Percentiles rank a stretch among this genome's conserved stretches.
These are phyloP conservation scores for Ectobius pallidus DNA, from an alignment of 2,888 invertebrate species.

Conservation along the genomic window DNA sequence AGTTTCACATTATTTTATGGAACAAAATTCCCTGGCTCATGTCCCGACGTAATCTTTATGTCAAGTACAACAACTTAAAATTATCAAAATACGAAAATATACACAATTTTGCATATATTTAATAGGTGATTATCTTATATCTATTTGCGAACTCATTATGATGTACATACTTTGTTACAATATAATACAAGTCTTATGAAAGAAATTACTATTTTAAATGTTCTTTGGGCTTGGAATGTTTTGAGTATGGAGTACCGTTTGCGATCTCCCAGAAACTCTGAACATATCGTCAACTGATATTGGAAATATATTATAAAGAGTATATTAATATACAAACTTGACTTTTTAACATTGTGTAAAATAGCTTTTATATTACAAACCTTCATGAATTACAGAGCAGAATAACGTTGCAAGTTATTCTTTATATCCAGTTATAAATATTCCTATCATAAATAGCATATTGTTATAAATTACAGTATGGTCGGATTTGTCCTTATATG, in stretches of 20 bases:
- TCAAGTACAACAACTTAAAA: no score
- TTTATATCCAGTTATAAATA: constrained; percentile 12
- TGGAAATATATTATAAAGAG: constrained; percentile 21
- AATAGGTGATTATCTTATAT: no score
- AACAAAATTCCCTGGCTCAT: background rate
- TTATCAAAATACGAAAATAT: no score
- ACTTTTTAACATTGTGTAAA: constrained; percentile 32
- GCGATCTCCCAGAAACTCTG: background rate
- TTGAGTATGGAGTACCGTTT: background rate
- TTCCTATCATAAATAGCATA: constrained; percentile 31
- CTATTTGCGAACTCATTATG: no score
- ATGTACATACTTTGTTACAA: constrained; percentile 12
- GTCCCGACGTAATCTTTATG: background rate
- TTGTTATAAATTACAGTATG: constrained; percentile 26
- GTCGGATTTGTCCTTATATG: constrained; percentile 29
- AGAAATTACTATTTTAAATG: background rate
- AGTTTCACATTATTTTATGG: background rate
- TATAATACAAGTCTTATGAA: no score
- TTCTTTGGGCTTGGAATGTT: background rate
- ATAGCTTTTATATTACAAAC: constrained; percentile 32
- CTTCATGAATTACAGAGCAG: constrained; percentile 8
- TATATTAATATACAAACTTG: constrained; percentile 34
- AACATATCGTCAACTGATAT: background rate
- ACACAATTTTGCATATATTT: no score
- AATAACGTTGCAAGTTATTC: constrained; percentile 16